phyloP scores from a whole-genome alignment of 2,113 vertebrate species.

The Pollachius pollachius region DNA sequence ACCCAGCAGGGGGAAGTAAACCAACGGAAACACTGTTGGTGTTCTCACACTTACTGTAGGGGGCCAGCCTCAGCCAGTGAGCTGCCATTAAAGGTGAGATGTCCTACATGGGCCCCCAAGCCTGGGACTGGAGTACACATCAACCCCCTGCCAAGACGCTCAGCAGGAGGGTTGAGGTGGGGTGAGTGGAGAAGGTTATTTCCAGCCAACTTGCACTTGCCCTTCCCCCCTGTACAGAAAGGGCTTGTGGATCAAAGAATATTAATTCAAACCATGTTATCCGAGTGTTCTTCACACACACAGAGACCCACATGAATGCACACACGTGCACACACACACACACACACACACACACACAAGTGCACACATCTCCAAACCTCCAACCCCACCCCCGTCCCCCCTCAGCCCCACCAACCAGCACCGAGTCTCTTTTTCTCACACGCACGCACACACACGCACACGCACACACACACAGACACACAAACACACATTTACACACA shows the following conservation, averaged over 20 bases:
- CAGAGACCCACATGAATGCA: background rate
- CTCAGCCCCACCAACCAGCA: too few species aligned
- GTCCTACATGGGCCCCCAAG: constrained; percentile 47
- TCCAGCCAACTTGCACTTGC: constrained; percentile 24
- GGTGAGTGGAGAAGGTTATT: constrained; percentile 26
- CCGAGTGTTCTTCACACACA: constrained; percentile 6
- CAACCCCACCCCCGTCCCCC: too few species aligned
- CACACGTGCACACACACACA: constrained; percentile 1
- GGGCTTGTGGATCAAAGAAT: constrained; percentile 45
- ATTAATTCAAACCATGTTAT: constrained; percentile 55
- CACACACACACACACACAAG: background rate
- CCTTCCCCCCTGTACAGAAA: background rate
- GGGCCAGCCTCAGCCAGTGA: constrained; percentile 32
- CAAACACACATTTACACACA: too few species aligned
- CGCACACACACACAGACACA: too few species aligned
- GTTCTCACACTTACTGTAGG: constrained; percentile 46
- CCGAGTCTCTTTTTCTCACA: too few species aligned
- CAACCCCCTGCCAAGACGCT: constrained; percentile 29
- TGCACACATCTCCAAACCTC: too few species aligned
- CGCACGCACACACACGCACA: too few species aligned
- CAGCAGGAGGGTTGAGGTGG: constrained; percentile 36
- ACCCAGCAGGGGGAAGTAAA: too few species aligned
- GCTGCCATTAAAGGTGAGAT: constrained; percentile 64
- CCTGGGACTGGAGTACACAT: constrained; percentile 56
- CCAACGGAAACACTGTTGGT: constrained; percentile 8